These are phyloP conservation scores for Nannospalax galili DNA, from an alignment of 2,113 vertebrate species.

Conservation along the genomic window DNA sequence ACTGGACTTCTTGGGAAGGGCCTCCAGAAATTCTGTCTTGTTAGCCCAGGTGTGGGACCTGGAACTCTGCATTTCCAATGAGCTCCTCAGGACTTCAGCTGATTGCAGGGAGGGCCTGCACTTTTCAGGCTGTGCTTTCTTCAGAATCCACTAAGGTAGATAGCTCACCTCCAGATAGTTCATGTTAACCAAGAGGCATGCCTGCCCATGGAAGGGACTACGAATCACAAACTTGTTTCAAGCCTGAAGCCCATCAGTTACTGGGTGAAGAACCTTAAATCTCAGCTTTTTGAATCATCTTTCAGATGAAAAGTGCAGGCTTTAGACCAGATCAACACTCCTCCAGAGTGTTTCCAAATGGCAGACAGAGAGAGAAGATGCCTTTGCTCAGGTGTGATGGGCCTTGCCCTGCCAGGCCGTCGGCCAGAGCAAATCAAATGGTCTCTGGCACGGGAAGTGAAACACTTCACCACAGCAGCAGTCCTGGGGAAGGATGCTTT, in stretches of 20 bases:
- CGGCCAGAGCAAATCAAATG: not conserved
- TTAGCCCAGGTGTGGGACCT: not conserved
- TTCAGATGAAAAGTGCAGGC: not conserved
- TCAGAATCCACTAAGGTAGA: not conserved
- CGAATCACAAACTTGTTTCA: not conserved
- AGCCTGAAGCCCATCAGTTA: not conserved
- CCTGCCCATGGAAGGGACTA: not conserved
- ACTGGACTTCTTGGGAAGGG: not conserved
- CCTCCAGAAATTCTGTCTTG: not conserved
- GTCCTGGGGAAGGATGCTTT: not conserved
- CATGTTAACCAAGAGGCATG: not conserved
- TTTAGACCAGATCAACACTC: not conserved
- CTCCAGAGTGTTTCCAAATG: not conserved
- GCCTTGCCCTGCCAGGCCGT: not conserved
- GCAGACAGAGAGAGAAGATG: not conserved
- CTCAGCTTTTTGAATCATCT: not conserved
- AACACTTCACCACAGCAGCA: not conserved
- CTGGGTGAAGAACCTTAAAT: not conserved
- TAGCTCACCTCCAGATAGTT: not conserved
- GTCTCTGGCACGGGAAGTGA: not conserved
- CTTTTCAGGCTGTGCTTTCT: not conserved
- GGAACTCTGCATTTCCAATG: not conserved
- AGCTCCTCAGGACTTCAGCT: accelerated
- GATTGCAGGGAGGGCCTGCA: too few relatives aligned
- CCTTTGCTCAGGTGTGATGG: not conserved